Evolutionary conservation across 2,888 invertebrate species (phyloP).

Genomic region (Tiliacea citrago): DNA sequence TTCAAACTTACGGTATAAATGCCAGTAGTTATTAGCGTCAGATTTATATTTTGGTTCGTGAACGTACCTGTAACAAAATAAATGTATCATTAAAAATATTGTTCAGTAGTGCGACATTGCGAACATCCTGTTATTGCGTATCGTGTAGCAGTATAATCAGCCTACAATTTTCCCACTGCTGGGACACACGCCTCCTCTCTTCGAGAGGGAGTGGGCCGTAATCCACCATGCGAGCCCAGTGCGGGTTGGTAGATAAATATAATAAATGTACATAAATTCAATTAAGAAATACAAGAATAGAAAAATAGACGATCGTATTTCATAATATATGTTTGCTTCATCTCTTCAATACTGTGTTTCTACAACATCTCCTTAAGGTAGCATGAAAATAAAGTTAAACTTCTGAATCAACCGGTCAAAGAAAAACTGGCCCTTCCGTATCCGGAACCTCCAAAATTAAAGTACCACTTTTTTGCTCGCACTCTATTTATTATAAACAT

Average conservation of each 20-base stretch:
- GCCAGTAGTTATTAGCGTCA: not conserved
- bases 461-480: constrained; percentile 33
- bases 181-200: no score
- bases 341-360: constrained; percentile 1
- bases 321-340: not conserved
- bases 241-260: no score
- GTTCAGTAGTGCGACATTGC: not conserved
- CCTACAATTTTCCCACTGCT: no score
- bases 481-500: constrained; percentile 55
- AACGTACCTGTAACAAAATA: constrained; percentile 54
- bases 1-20: constrained; percentile 34
- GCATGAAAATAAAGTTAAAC: constrained; percentile 16
- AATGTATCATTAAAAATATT: constrained; percentile 22
- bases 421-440: constrained; percentile 28
- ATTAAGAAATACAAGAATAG: constrained; percentile 19
- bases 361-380: not conserved
- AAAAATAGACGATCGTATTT: constrained; percentile 11
- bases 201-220: no score
- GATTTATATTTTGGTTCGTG: not conserved
- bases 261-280: not conserved
- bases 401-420: not conserved
- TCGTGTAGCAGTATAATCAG: not conserved
- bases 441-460: not conserved
- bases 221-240: no score
- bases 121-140: constrained; percentile 15